Evolutionary conservation across 1,140 invertebrate species (phyloP).

Genomic region (Lepidurus arcticus): DNA sequence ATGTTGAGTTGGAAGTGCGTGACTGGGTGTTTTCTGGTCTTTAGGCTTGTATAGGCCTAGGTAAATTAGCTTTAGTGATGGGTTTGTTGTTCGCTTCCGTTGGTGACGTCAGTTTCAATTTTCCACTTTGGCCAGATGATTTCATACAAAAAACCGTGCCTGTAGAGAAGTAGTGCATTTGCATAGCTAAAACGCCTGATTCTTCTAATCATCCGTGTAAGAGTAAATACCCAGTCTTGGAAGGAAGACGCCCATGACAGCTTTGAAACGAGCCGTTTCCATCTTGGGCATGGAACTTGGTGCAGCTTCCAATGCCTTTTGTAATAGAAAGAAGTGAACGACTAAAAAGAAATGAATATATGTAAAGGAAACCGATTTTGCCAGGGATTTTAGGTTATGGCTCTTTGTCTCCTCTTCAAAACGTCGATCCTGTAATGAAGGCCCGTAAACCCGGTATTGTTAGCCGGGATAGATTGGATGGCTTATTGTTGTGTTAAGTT

Average conservation of each 20-base stretch:
- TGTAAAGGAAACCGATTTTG: too few species aligned
- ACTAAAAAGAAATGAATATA: too few species aligned
- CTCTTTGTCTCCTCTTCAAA: too few species aligned
- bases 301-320: too few species aligned
- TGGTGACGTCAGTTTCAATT: not conserved
- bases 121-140: not conserved
- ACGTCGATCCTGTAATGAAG: too few species aligned
- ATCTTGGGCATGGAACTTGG: not conserved
- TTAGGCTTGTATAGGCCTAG: not conserved
- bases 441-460: too few species aligned
- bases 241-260: not conserved
- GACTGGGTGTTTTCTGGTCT: not conserved
- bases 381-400: too few species aligned
- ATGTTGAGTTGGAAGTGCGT: not conserved
- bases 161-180: not conserved
- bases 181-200: not conserved
- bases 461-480: not conserved
- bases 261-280: not conserved
- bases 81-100: not conserved
- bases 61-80: not conserved
- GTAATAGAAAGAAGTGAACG: too few species aligned
- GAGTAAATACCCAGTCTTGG: not conserved
- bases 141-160: not conserved
- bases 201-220: not conserved
- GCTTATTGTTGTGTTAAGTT: constrained; percentile 22